Conservation (phyloP, 2,888 invertebrate genomes). For the Ryuthela nishihirai region DNA sequence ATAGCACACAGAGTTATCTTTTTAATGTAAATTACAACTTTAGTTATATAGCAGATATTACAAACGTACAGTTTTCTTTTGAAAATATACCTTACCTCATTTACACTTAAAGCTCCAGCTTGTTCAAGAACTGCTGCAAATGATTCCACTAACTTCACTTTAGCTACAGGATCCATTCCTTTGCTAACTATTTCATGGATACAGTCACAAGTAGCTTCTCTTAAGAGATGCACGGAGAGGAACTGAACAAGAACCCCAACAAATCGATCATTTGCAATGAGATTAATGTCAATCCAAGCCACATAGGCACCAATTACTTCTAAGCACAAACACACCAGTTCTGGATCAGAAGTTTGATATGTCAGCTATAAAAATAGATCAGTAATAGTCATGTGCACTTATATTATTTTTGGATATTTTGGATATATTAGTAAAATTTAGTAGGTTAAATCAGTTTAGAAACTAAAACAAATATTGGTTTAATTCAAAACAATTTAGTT, state of each 20-base stretch:
- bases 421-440: no score
- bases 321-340: conserved; percentile 52
- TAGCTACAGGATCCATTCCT: conserved; percentile 59
- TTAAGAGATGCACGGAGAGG: conserved; percentile 45
- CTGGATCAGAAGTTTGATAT: conserved; percentile 50
- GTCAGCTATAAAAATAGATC: conserved; percentile 49
- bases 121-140: conserved; percentile 52
- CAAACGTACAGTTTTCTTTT: no score
- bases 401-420: no score
- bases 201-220: conserved; percentile 57
- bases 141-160: conserved; percentile 55
- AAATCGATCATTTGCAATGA: conserved; percentile 58
- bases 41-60: no score
- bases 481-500: no score
- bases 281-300: conserved; percentile 59
- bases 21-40: no score
- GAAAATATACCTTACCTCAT: conserved; percentile 46
- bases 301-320: conserved; percentile 57
- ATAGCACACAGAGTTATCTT: no score
- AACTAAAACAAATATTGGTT: no score
- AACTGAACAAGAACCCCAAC: conserved; percentile 54
- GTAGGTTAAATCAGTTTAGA: no score
- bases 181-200: conserved; percentile 57
- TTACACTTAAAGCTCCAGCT: conserved; percentile 50
- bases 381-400: no score